A percentile compares a stretch with the other conserved stretches of the same genome.
Conservation (phyloP, 2,113 vertebrate species). For the Oreamnos americanus region DNA sequence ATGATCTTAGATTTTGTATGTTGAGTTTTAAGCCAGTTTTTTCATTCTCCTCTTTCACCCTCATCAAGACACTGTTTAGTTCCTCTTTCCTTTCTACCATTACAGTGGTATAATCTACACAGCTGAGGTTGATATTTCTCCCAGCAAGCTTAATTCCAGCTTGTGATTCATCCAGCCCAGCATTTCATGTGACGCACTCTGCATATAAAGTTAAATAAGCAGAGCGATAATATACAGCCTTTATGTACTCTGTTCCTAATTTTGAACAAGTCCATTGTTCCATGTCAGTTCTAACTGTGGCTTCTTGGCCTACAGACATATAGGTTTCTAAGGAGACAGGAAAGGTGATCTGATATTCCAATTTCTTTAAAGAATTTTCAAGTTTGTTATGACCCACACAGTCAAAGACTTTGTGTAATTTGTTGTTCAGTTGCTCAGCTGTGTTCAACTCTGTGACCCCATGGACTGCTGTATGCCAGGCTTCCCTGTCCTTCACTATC, state of each 20-base stretch:
- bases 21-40: neutral
- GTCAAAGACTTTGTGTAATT: neutral
- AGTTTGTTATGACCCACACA: neutral
- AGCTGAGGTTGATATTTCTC: neutral
- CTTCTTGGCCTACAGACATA: neutral
- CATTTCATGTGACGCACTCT: neutral
- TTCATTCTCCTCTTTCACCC: neutral
- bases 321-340: neutral
- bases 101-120: neutral
- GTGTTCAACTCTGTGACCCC: accelerated
- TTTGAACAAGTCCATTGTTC: neutral
- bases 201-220: neutral
- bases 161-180: neutral
- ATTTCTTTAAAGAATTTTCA: neutral
- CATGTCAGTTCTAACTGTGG: neutral
- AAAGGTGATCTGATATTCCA: neutral
- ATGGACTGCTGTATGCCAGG: neutral
- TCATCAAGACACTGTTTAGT: neutral
- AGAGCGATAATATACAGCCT: neutral
- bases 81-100: neutral
- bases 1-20: neutral
- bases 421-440: neutral
- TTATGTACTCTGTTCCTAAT: neutral
- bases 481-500: neutral
- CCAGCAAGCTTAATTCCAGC: neutral